Base-by-base conservation (phyloP, 23 tunicate genomes). In the Clavelina lepadiformis region DNA sequence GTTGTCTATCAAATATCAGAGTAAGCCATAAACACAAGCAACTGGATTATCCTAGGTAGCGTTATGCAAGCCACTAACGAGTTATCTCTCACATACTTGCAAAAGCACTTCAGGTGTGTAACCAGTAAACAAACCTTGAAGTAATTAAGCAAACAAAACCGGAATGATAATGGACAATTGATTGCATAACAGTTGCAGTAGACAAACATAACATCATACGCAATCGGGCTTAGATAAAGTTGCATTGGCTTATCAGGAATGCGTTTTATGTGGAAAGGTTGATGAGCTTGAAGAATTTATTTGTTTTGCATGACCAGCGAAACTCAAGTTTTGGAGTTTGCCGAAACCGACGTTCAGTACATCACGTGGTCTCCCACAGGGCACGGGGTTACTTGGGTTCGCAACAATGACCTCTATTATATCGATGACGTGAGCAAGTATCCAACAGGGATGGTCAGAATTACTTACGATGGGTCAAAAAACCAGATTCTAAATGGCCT, bases 281-380 rank as follows among this genome's bases (percentile, higher is more conserved):
- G n/a, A 55, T 11, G 8, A 21, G 11, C n/a, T 22, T 55, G 8
- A 24, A 55, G 28, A 55, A 8, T 11, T 11, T 11, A 21, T 8
- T 24, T 20, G 28, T 11, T 7, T 8, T 25, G 72, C 24, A 11
- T 49, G 53, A n/a, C 15, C 44, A 52, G 44, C 34, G 67, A 58
- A 32, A 15, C 61, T 15, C 62, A 5, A 45, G 37, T 49, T 28
- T 67, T 41, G 73, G 73, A 49, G 3, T 51, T 47, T 22, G 58
- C 26, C 11, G 44, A 41, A 3, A 46, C 64, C 3, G 64, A 72
- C 31, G 69, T 83, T 20, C 92, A 92, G 46, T 92, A 76, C 35
- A 83, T 92, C 21, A 45, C 66, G 18, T 92, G 98, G 98, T 84
- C 98, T 2, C 98, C 98, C 22, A 50, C 70, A 0, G 86, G 68